Conservation (phyloP, 2,113 vertebrate genomes). For the Phyllopteryx taeniolatus region DNA sequence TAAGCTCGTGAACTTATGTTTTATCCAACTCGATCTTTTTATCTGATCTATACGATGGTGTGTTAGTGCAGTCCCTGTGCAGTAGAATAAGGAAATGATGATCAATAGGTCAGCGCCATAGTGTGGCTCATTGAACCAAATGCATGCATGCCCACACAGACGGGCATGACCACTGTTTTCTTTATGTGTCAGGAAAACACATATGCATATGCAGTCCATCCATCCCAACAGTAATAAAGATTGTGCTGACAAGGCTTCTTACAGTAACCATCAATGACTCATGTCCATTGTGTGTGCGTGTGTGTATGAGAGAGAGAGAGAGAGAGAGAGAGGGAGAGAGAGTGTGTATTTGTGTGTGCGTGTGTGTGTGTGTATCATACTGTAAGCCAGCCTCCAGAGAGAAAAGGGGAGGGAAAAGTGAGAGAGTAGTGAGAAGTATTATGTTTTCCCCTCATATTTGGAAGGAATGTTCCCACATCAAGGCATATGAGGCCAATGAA, state of each 20-base stretch:
- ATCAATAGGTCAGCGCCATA: slow-evolving; percentile 33
- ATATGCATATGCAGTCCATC: slow-evolving; percentile 1
- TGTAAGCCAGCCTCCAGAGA: neutral
- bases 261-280: slow-evolving; percentile 25
- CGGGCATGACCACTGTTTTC: slow-evolving; percentile 2
- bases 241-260: slow-evolving; percentile 50
- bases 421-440: neutral
- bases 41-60: slow-evolving; percentile 1
- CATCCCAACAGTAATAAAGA: slow-evolving; percentile 19
- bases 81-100: slow-evolving; percentile 10
- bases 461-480: neutral
- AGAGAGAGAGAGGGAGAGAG: neutral
- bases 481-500: neutral
- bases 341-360: slow-evolving; percentile 1
- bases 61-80: neutral
- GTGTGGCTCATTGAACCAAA: slow-evolving; percentile 19
- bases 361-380: neutral
- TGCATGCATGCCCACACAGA: neutral
- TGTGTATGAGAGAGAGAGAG: neutral
- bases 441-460: neutral
- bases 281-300: slow-evolving; percentile 8
- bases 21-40: neutral
- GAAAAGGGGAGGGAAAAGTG: neutral
- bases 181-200: slow-evolving; percentile 5
- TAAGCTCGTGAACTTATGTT: neutral